A percentile compares a stretch with the other conserved stretches of the same genome.
These are phyloP conservation scores for Heliconius himera DNA, from an alignment of 1,140 invertebrate genomes.

Conservation along the genomic window DNA sequence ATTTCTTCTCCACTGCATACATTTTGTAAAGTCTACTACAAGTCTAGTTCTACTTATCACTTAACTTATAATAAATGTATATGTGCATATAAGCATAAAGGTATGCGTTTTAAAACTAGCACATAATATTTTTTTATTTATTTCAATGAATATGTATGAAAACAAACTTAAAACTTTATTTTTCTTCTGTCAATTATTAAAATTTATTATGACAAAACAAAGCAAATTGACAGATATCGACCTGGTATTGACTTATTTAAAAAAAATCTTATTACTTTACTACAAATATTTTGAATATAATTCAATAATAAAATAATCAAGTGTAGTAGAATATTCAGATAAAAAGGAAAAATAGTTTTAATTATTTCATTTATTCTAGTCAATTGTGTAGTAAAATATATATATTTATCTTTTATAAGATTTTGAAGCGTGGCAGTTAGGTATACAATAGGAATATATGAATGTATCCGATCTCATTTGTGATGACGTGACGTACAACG, in stretches of 20 bases:
- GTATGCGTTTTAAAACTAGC: background rate
- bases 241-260: background rate
- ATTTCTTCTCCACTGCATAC: slow-evolving; percentile 76
- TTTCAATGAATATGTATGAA: background rate
- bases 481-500: slow-evolving; percentile 69
- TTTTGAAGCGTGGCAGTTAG: background rate
- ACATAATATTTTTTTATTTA: background rate
- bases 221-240: background rate
- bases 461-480: slow-evolving; percentile 50
- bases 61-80: background rate
- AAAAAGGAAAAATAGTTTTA: no score
- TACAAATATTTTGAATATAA: no score
- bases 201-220: background rate
- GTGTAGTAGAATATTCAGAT: no score
- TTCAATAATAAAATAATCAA: no score
- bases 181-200: background rate
- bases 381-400: background rate
- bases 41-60: background rate
- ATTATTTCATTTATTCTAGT: background rate
- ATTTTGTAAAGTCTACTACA: slow-evolving; percentile 41
- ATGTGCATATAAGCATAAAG: background rate
- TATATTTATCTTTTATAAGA: background rate
- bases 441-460: no score
- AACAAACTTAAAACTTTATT: slow-evolving; percentile 12
- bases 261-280: background rate